Evolutionary conservation across 2,113 vertebrate genomes (phyloP), one percentile per base, ranked within the genome.

Genomic region (Cryptomyrus ogoouensis): DNA sequence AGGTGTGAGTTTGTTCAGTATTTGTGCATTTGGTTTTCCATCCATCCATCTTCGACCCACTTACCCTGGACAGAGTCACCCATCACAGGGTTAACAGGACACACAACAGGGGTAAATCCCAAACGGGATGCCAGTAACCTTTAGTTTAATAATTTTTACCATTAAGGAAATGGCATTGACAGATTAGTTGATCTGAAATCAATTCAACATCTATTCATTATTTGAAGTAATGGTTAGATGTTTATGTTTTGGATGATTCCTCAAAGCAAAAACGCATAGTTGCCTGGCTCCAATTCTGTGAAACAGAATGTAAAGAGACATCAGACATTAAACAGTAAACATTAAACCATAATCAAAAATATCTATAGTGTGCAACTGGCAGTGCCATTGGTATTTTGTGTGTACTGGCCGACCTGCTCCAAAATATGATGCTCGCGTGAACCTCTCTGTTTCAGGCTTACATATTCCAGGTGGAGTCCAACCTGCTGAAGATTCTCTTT

Each of bases 381-480:
- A 19, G 35, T 80, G 74, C 15, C 39, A 2, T 19, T 42, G 35
- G 35, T 80, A 42, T 80, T 80, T 42, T 42, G 31, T 35, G 74
- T 3, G 1, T 13, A 19, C 19, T n/a, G 24, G 44, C 15, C 1
- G 6, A 42, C 21, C 42, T 84, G 8, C 83, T 46, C 83, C 83
- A 46, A 84, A 84, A 13, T 21, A 47, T 80, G 74, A 47, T 84
- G 83, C 44, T 80, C 74, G 47, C 19, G 13, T 66, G 83, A 58
- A 70, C 62, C 88, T 88, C 15, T 92, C 89, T 17, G 15, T 93
- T 94, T 88, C 91, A 99, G 98, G 97, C 96, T 84, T 98, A 97
- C 85, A 95, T 99, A 93, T 97, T 99, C 93, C 93, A 94, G 49
- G 91, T 95, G 42, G 94, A 95, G 0, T 49, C 27, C 83, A 93